These are phyloP conservation scores for Panonychus citri DNA, from an alignment of 1,140 invertebrate species.

Conservation along the genomic window DNA sequence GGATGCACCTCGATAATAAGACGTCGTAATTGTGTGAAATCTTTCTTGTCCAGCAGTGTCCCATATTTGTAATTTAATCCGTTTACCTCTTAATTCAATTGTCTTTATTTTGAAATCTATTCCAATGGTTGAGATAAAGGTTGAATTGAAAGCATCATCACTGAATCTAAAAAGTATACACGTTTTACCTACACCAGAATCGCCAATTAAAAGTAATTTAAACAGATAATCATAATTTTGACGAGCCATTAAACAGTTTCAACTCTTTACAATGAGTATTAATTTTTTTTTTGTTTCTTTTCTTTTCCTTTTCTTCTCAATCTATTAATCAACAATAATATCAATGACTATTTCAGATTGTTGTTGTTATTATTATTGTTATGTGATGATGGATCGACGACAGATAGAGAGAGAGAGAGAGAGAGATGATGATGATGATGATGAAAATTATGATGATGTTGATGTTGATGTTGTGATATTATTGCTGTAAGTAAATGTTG, in stretches of 20 bases:
- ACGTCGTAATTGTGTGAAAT: slow-evolving; percentile 38
- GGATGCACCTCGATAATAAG: slow-evolving; percentile 36
- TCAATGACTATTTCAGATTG: no score
- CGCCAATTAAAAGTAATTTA: slow-evolving; percentile 69
- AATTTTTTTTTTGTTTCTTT: no score
- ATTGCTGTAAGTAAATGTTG: no score
- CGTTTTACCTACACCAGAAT: slow-evolving; percentile 80
- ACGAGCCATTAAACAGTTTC: background rate
- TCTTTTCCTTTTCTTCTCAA: no score
- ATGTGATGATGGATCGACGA: no score
- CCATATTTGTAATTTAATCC: slow-evolving; percentile 97
- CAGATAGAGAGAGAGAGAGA: no score
- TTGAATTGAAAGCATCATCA: slow-evolving; percentile 89
- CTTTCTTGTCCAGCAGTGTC: slow-evolving; percentile 39
- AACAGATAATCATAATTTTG: slow-evolving; percentile 60
- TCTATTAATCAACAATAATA: no score
- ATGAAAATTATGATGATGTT: no score
- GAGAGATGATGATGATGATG: no score
- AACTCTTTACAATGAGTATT: no score
- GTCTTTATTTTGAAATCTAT: slow-evolving; percentile 99
- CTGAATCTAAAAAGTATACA: slow-evolving; percentile 84
- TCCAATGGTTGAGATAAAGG: slow-evolving; percentile 96
- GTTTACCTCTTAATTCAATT: slow-evolving; percentile 88
- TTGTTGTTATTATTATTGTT: no score
- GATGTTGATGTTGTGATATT: no score